Conservation (phyloP, 2,888 invertebrate species). For the Torymus aiolomorphi region DNA sequence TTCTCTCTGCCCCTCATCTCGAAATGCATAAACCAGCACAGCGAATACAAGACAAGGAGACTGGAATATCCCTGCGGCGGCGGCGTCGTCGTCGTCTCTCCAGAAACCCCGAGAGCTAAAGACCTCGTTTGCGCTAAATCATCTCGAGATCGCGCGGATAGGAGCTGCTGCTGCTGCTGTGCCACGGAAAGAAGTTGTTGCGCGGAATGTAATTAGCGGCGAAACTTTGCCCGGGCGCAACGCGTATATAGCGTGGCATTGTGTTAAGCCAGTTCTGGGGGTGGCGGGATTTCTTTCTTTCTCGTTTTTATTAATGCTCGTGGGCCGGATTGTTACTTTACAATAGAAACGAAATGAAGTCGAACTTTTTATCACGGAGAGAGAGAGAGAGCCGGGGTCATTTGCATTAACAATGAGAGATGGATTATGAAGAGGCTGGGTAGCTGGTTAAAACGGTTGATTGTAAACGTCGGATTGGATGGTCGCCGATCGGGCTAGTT, state of each 20-base stretch:
- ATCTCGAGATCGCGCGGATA: constrained; percentile 50
- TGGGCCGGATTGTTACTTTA: constrained; percentile 4
- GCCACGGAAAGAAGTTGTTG: constrained; percentile 54
- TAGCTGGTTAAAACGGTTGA: no score
- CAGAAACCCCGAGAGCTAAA: constrained; percentile 51
- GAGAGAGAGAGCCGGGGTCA: neutral
- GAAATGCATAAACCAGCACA: constrained; percentile 12
- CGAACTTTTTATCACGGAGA: constrained; percentile 14
- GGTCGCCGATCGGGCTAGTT: no score
- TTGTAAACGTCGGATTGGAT: no score
- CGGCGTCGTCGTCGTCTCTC: neutral
- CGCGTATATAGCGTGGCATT: constrained; percentile 21
- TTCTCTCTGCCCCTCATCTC: neutral
- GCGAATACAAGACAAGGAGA: neutral
- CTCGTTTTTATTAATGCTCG: constrained; percentile 18
- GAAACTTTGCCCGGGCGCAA: constrained; percentile 33
- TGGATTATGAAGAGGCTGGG: no score
- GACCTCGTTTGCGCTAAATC: constrained; percentile 58
- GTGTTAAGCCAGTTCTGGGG: constrained; percentile 26
- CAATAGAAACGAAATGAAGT: constrained; percentile 20
- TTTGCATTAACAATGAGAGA: constrained; percentile 19
- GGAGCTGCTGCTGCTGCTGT: neutral
- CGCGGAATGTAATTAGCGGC: constrained; percentile 55
- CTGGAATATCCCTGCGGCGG: neutral
- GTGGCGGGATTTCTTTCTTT: neutral